Base-by-base conservation (phyloP, 1,140 invertebrate species). In the Diachasma alloeum region DNA sequence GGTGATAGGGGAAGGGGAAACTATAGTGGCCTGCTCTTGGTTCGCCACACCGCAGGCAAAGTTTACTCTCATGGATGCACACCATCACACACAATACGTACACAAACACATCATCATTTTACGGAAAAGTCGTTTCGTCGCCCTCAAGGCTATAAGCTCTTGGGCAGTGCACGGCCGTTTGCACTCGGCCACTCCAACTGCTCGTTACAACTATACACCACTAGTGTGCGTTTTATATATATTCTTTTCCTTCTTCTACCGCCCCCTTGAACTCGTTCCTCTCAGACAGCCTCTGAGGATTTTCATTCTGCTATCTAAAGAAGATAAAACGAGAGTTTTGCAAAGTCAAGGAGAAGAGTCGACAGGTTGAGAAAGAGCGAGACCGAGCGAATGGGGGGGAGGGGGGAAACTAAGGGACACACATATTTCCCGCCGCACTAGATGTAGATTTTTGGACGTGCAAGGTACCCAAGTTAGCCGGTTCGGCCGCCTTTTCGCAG, bases 281-380 rank as follows among this genome's bases (percentile, higher is more conserved):
- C 66, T 31, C 74, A 31, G 44, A 46, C 66, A 75, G 37, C 36
- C 15, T 22, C 56, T 42, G 68, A 24, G 69, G 53, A 76, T 59
- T 76, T 76, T 76, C 48, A 76, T 71, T 63, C 68, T 31, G n/a
- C 66, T 76, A 76, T 76, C 74, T 76, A 63, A 70, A 76, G 74
- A 71, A 76, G 74, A 76, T 76, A 76, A 76, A 76, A 69, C 74
- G 74, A 63, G 68, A 76, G 67, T 76, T 72, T 63, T 48, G 46
- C 74, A 48, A 76, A 70, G 46, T 71, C 48, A 69, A 59, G 74
- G 71, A 53, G 48, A 19, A 67, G 24, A 46, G 63, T 17, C 74
- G 39, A 36, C 26, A 53, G 53, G 48, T 59, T 22, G 44, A 37
- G 68, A 53, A 70, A 48, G 59, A 48, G 48, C 37, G 59, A 48